Evolutionary conservation across 2,113 vertebrate genomes (phyloP).

Genomic region (Antechinus flavipes): DNA sequence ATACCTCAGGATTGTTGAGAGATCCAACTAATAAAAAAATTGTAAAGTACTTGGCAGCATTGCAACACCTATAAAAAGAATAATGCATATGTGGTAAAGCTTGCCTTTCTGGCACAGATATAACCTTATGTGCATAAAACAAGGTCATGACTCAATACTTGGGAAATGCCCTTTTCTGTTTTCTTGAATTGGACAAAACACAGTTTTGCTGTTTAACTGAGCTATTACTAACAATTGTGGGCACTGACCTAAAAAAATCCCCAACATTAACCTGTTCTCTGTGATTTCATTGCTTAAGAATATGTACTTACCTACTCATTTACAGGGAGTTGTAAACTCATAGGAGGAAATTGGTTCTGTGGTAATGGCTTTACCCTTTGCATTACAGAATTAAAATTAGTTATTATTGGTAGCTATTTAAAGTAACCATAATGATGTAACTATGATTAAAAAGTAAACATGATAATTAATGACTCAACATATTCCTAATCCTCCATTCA

Average conservation of each 20-base stretch:
- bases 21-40: constrained; percentile 52
- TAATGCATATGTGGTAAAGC: constrained; percentile 3
- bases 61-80: constrained; percentile 24
- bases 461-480: neutral
- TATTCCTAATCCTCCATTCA: neutral
- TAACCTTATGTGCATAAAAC: neutral
- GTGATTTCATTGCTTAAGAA: constrained; percentile 1
- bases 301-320: constrained; percentile 62
- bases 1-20: constrained; percentile 18
- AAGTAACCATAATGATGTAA: neutral
- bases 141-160: constrained; percentile 19
- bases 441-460: neutral
- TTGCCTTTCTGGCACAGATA: constrained; percentile 19
- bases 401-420: neutral
- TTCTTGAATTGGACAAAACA: neutral
- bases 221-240: constrained; percentile 38
- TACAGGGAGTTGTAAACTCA: neutral
- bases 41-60: constrained; percentile 48
- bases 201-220: constrained; percentile 38
- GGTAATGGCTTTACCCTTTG: neutral
- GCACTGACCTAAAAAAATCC: constrained; percentile 45
- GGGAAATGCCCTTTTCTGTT: neutral
- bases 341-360: neutral
- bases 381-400: neutral
- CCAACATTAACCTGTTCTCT: constrained; percentile 31